Percentiles rank a stretch among this genome's conserved stretches.
Conservation (phyloP, 2,113 vertebrate genomes). For the Gymnogyps californianus region DNA sequence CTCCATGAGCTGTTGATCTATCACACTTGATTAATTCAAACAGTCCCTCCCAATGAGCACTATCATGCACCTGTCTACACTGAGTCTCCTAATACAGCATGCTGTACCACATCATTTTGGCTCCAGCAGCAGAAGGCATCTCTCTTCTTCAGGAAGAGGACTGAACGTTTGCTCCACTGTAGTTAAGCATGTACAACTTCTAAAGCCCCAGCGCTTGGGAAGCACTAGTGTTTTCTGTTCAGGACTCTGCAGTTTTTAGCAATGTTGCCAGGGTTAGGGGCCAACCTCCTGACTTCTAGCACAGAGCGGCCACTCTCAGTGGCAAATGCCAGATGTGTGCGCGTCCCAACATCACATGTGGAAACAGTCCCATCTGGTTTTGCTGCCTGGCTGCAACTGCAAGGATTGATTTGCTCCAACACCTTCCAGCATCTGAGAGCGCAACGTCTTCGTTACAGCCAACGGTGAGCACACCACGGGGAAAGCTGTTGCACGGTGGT, state of each 20-base stretch:
- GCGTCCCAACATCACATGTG: fast-evolving
- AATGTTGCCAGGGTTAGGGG: fast-evolving
- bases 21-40: background rate
- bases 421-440: background rate
- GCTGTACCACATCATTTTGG: background rate
- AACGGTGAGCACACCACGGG: fast-evolving
- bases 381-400: background rate
- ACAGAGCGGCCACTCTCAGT: fast-evolving
- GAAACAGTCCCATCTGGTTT: background rate
- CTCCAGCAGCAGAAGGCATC: background rate
- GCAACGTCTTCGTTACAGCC: background rate
- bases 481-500: background rate
- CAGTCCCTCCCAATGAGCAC: background rate
- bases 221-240: fast-evolving
- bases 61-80: background rate
- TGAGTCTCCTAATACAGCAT: background rate
- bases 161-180: background rate
- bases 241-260: background rate
- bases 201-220: background rate
- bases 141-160: background rate
- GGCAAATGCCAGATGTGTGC: background rate
- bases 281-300: background rate
- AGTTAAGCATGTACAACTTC: background rate
- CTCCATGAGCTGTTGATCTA: background rate
- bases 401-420: background rate